phyloP scores from a whole-genome alignment of 2,888 invertebrate species.

The Hyles lineata region DNA sequence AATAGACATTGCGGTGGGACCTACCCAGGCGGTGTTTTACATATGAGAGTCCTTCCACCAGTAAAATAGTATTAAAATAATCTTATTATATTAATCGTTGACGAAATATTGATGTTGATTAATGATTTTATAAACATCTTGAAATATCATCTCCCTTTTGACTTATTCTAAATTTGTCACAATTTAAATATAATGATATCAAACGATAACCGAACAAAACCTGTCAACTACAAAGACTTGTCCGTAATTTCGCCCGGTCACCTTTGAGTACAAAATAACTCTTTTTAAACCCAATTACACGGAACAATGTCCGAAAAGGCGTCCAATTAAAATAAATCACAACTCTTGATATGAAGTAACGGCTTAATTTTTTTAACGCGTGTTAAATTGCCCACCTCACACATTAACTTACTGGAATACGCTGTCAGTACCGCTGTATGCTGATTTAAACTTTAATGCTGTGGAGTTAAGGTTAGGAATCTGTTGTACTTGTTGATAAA shows the following conservation, averaged over 20 bases:
- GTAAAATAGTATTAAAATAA: no score
- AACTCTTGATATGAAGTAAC: slow-evolving; percentile 30
- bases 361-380: slow-evolving; percentile 36
- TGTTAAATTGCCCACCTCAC: slow-evolving; percentile 37
- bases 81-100: no score
- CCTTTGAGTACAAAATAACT: slow-evolving; percentile 7
- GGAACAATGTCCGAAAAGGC: slow-evolving; percentile 18
- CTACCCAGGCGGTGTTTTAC: no score
- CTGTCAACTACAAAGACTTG: background rate
- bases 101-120: no score
- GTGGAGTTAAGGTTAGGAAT: background rate
- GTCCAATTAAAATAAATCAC: slow-evolving; percentile 26
- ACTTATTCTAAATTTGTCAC: no score
- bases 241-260: slow-evolving; percentile 4
- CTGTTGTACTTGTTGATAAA: background rate
- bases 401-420: slow-evolving; percentile 22
- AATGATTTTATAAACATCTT: no score
- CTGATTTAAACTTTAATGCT: background rate
- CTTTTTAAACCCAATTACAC: slow-evolving; percentile 22
- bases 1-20: no score
- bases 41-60: no score
- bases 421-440: background rate
- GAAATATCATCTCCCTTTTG: no score
- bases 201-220: no score
- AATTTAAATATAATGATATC: no score